Evolutionary conservation across 2,113 vertebrate species (phyloP).

Genomic region (Menidia beryllina): DNA sequence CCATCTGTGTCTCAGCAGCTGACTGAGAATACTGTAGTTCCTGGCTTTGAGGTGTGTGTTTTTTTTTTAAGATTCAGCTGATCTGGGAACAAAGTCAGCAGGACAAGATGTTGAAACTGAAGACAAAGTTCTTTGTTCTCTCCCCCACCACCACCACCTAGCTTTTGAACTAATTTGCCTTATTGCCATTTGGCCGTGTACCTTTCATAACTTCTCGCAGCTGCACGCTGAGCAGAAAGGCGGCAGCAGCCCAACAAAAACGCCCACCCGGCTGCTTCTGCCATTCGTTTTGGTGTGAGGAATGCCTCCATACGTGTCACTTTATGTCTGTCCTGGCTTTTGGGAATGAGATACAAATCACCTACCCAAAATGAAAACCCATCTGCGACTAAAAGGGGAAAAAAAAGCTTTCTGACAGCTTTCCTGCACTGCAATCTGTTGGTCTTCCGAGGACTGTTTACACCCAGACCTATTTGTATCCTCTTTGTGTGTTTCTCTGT

Average conservation of each 20-base stretch:
- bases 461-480: constrained; percentile 37
- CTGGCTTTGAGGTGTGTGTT: constrained; percentile 11
- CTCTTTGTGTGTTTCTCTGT: constrained; percentile 44
- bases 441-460: constrained; percentile 27
- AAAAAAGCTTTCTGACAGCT: constrained; percentile 14
- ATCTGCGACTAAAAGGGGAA: constrained; percentile 4
- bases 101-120: constrained; percentile 35
- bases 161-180: not conserved
- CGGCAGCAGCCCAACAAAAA: constrained; percentile 33
- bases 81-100: constrained; percentile 18
- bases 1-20: constrained; percentile 59
- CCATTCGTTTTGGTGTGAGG: constrained; percentile 21
- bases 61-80: constrained; percentile 21
- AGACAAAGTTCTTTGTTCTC: constrained; percentile 57
- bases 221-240: constrained; percentile 45
- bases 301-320: constrained; percentile 25
- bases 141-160: constrained; percentile 22
- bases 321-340: constrained; percentile 31
- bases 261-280: constrained; percentile 8
- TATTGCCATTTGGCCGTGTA: constrained; percentile 42
- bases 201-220: constrained; percentile 35
- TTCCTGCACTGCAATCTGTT: constrained; percentile 43
- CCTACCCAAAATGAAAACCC: constrained; percentile 34
- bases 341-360: constrained; percentile 23
- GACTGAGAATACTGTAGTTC: constrained; percentile 19